Conservation (phyloP, 2,888 invertebrate genomes). For the Corythucha ciliata region DNA sequence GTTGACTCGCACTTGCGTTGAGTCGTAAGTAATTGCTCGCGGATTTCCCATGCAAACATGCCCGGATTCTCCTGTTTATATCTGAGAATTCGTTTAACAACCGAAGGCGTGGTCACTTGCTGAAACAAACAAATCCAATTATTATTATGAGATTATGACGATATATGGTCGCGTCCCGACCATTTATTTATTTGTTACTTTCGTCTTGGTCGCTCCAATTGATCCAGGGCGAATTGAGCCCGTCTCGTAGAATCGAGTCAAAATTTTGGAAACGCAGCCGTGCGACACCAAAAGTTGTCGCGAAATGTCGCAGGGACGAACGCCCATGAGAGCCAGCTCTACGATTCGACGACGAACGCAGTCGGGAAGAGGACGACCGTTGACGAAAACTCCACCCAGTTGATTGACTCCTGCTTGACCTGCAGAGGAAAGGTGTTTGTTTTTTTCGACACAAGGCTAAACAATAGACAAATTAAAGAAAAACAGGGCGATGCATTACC, state of each 20-base stretch:
- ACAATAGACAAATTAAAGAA: not conserved
- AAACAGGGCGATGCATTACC: slow-evolving; percentile 12
- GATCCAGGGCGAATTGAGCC: slow-evolving; percentile 92
- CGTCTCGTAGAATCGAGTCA: slow-evolving; percentile 93
- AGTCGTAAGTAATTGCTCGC: slow-evolving; percentile 76
- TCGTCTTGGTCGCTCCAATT: slow-evolving; percentile 89
- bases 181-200: slow-evolving; percentile 52
- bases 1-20: slow-evolving; percentile 86
- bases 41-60: slow-evolving; percentile 95
- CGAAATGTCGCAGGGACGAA: slow-evolving; percentile 93
- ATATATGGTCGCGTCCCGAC: not conserved
- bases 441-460: too few relatives aligned
- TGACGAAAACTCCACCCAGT: slow-evolving; percentile 92
- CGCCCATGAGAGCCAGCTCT: slow-evolving; percentile 86
- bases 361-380: slow-evolving; percentile 92
- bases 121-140: slow-evolving; percentile 43
- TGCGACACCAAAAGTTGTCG: slow-evolving; percentile 90
- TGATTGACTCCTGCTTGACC: slow-evolving; percentile 97
- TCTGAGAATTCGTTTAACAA: slow-evolving; percentile 87
- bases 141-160: not conserved
- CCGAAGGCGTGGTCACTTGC: slow-evolving; percentile 95
- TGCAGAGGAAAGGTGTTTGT: slow-evolving; percentile 40
- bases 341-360: slow-evolving; percentile 88
- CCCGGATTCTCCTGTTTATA: slow-evolving; percentile 92
- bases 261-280: slow-evolving; percentile 94